Evolutionary conservation across 2,797 vertebrate genomes (phyloP), one percentile per base, ranked within the genome.

Genomic region (Odontamblyopus rebecca): DNA sequence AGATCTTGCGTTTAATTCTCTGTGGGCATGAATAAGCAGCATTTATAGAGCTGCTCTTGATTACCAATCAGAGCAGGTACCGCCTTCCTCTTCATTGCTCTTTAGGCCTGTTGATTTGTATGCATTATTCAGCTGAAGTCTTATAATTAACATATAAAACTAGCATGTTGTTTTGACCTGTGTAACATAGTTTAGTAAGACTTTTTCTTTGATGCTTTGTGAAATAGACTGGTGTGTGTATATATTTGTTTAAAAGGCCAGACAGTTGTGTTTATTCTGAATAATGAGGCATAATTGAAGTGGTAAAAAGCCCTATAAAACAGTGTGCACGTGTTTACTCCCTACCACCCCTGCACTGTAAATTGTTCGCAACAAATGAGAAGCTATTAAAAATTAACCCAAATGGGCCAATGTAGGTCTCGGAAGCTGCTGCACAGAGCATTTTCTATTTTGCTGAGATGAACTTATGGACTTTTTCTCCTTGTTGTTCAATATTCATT

Each of bases 311-410:
- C 78, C 38, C 76, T 78, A 78, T 80, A 73, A 69, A 79, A 76
- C 23, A 56, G 69, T 74, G 67, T 75, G 27, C 65, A 67, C 72
- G 61, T 82, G 67, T 84, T 78, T 72, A 80, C 73, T 69, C 69
- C 79, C 68, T 53, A 11, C 30, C 66, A 72, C 50, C 71, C 27
- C 57, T 74, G 68, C 16, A 1, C 76, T 79, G 74, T 87, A 85
- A 85, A 85, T 79, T 77, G 78, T 82, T 81, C 76, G 69, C 70
- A 90, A 81, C 82, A 90, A 93, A 91, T 88, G 79, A 88, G 76
- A 86, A 57, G 41, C 56, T 81, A 90, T 93, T 91, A 91, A 93
- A 91, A 91, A 91, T 93, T 79, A 87, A 93, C 80, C 79, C 71
- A 85, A 89, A 89, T 88, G 82, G 79, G 78, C 76, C 79, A 61